phyloP scores from a whole-genome alignment of 2,888 invertebrate genomes.

The Chirona hameri region DNA sequence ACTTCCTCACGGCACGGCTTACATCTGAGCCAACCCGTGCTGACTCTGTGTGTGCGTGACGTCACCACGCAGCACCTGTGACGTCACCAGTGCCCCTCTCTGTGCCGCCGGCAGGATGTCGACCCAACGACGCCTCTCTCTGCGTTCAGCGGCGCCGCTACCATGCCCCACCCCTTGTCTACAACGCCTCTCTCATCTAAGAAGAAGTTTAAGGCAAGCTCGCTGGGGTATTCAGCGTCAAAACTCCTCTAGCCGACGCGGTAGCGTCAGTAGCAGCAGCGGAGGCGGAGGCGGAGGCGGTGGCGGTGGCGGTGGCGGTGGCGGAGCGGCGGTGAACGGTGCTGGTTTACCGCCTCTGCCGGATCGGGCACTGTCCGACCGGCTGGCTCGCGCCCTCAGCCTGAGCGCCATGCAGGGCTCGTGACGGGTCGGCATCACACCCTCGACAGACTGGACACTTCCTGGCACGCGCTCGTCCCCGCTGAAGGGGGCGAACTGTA shows the following conservation, averaged over 20 bases:
- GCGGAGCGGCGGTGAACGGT: too few species aligned
- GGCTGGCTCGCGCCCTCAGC: constrained; percentile 25
- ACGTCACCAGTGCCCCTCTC: too few species aligned
- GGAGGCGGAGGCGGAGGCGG: too few species aligned
- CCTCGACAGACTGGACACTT: not conserved
- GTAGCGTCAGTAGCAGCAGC: not conserved
- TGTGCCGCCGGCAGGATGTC: not conserved
- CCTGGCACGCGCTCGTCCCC: not conserved
- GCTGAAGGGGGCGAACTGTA: not conserved
- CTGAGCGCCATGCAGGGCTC: not conserved
- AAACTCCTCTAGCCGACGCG: constrained; percentile 23
- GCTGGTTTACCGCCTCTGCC: not conserved
- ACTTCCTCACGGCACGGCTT: too few species aligned
- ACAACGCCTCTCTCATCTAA: constrained; percentile 26
- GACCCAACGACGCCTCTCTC: constrained; percentile 1
- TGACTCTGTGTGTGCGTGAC: too few species aligned
- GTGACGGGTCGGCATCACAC: not conserved
- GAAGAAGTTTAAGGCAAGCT: constrained; percentile 28
- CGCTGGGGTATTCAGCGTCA: constrained; percentile 5
- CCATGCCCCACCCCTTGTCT: constrained; percentile 26
- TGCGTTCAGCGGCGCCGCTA: constrained; percentile 13
- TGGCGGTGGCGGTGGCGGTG: too few species aligned
- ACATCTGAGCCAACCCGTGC: too few species aligned
- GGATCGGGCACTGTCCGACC: not conserved
- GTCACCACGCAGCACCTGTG: too few species aligned